These are phyloP conservation scores for Falco concolor DNA, from an alignment of 2,797 vertebrate genomes.

Conservation along the genomic window DNA sequence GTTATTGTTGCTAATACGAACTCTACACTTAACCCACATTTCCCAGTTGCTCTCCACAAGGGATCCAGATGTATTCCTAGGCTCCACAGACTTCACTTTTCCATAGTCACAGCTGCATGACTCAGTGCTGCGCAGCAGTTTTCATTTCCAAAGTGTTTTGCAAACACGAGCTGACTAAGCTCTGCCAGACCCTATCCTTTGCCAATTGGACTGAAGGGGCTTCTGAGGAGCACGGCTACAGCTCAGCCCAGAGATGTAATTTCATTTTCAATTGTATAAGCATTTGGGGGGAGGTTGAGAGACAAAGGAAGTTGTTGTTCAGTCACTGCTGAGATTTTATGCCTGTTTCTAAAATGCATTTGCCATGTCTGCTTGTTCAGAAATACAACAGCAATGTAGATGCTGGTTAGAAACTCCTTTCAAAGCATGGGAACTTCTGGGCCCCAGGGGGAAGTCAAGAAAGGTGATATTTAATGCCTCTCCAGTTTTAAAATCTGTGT, in stretches of 20 bases:
- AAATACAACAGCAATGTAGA: neutral
- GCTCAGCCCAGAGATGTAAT: slow-evolving; percentile 34
- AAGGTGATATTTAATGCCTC: neutral
- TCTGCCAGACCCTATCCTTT: slow-evolving; percentile 10
- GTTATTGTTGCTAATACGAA: neutral
- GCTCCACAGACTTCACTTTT: neutral
- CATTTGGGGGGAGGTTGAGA: neutral
- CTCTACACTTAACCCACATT: neutral
- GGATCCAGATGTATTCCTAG: slow-evolving; percentile 1
- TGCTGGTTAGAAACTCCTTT: neutral
- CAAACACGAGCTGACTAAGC: slow-evolving; percentile 23
- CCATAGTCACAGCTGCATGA: neutral
- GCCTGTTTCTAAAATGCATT: neutral
- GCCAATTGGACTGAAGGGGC: slow-evolving; percentile 26
- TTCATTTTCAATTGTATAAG: slow-evolving; percentile 31
- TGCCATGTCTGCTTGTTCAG: neutral
- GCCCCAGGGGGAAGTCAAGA: neutral
- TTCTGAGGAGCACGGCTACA: slow-evolving; percentile 12
- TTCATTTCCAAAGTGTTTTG: slow-evolving; percentile 5
- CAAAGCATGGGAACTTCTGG: neutral
- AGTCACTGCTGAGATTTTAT: neutral
- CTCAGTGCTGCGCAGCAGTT: slow-evolving; percentile 13
- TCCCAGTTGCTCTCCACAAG: neutral
- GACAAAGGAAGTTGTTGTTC: neutral
- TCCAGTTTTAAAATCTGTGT: neutral